Evolutionary conservation across 1,140 invertebrate genomes (phyloP), one percentile per base, ranked within the genome.

Genomic region (Sinella curviseta): DNA sequence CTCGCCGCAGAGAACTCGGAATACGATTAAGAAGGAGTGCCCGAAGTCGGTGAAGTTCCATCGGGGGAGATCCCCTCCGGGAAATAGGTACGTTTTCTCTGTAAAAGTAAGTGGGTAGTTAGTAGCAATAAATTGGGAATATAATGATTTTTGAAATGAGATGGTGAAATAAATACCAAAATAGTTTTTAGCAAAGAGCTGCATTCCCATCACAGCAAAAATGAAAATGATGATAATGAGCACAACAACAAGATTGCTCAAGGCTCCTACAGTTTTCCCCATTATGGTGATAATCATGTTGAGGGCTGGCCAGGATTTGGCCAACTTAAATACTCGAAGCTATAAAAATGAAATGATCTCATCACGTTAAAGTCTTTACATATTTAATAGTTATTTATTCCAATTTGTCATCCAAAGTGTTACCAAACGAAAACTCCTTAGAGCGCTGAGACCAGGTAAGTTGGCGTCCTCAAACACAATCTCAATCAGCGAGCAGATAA

Each of bases 41-140:
- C 98, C 95, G 87, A 98, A 98, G 88, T 98, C 96, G n/a, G 92
- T 95, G 87, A 98, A 98, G 88, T 98, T 96, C 97, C 97, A 98
- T 78, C 96, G 90, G 3, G 96, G 96, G 77, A 97, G 87, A 8
- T 75, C 74, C 1, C 33, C 74, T 48, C 74, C 92, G 57, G 91
- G 91, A 86, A 95, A 95, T 76, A 90, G 87, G 85, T 93, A 91
- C 77, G 93, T 91, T 85, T 94, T 93, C 94, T 95, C 94, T 94
- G 87, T 82, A 48, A n/a, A n/a, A n/a, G n/a, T n/a, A n/a, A n/a
- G n/a, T n/a, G n/a, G n/a, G 14, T 54, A 54, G 14, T 54, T 4
- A 8, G 31, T 12, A 24, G n/a, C n/a, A 39, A 14, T 48, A 36
- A 36, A 8, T n/a, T 75, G 14, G 14, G 17, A n/a, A 34, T 8